Percentiles rank a stretch among this genome's conserved stretches.
phyloP scores from a whole-genome alignment of 2,888 invertebrate genomes.

The Bugulina stolonifera region DNA sequence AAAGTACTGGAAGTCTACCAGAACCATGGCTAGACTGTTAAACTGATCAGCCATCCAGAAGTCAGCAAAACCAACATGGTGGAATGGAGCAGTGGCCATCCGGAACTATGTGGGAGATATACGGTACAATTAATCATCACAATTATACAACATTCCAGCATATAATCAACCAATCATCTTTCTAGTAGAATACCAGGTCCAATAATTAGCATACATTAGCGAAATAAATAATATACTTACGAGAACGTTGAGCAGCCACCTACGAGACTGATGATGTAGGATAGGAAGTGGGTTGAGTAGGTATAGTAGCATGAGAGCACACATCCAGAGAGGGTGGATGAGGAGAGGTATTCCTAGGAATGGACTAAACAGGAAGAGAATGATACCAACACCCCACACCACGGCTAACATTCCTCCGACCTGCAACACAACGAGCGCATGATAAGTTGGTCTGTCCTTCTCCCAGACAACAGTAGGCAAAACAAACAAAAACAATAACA shows the following conservation, averaged over 20 bases:
- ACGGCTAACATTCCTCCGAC: slow-evolving; percentile 77
- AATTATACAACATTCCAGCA: too few species aligned
- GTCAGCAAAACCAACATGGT: slow-evolving; percentile 90
- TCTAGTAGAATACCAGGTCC: background rate
- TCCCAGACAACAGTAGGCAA: too few species aligned
- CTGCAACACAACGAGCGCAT: slow-evolving; percentile 43
- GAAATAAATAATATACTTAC: slow-evolving; percentile 53
- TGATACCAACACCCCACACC: slow-evolving; percentile 83
- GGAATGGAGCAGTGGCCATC: slow-evolving; percentile 82
- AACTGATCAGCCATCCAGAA: slow-evolving; percentile 98
- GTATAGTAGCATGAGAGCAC: slow-evolving; percentile 70
- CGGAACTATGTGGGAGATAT: too few species aligned
- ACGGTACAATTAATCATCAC: too few species aligned
- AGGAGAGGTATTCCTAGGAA: slow-evolving; percentile 84
- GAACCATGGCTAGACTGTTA: slow-evolving; percentile 81
- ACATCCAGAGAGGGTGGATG: slow-evolving; percentile 78
- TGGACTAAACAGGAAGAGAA: slow-evolving; percentile 75
- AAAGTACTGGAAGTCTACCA: slow-evolving; percentile 89
- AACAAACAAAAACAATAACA: too few species aligned
- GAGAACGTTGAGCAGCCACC: slow-evolving; percentile 84
- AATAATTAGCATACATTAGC: background rate
- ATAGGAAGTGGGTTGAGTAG: slow-evolving; percentile 87
- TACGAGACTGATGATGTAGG: slow-evolving; percentile 83
- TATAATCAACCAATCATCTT: slow-evolving; percentile 25
- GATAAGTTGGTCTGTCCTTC: too few species aligned